Conservation (phyloP, 1,140 invertebrate genomes). For the Bathynomus jamesi region DNA sequence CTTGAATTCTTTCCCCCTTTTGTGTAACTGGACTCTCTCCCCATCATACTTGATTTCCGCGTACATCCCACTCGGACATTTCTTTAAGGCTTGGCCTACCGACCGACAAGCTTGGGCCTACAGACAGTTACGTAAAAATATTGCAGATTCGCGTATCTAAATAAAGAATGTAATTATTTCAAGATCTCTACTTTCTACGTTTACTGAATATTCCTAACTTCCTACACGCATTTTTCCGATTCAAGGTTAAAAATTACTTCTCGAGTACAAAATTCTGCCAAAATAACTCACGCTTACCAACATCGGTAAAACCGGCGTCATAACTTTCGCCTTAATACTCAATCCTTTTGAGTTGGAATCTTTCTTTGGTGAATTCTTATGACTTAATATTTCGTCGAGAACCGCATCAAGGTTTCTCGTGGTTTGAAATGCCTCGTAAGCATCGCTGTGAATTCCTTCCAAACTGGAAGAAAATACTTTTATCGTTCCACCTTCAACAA, state of each 20-base stretch:
- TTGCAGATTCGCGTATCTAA: no score
- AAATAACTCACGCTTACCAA: no score
- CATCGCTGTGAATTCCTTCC: constrained; percentile 72
- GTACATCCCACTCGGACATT: constrained; percentile 81
- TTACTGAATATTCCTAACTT: no score
- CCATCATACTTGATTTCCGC: constrained; percentile 94
- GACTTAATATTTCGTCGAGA: constrained; percentile 51
- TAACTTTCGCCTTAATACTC: constrained; percentile 52
- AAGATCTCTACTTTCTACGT: no score
- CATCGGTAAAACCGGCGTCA: constrained; percentile 88
- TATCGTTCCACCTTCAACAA: no score
- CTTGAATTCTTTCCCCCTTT: constrained; percentile 69
- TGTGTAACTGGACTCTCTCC: constrained; percentile 83
- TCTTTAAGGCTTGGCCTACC: constrained; percentile 79
- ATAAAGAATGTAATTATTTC: no score
- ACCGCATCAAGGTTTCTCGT: constrained; percentile 68
- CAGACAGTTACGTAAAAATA: no score
- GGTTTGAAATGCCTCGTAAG: constrained; percentile 78
- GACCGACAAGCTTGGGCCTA: constrained; percentile 78
- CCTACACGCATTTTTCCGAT: no score
- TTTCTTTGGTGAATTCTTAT: constrained; percentile 1
- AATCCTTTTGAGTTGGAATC: no score
- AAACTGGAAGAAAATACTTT: constrained; percentile 46
- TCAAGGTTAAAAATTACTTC: no score
- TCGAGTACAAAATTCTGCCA: no score